Percentiles rank a stretch among this genome's conserved stretches.
phyloP scores from a whole-genome alignment of 1,140 invertebrate genomes.

The Drosophila asahinai region DNA sequence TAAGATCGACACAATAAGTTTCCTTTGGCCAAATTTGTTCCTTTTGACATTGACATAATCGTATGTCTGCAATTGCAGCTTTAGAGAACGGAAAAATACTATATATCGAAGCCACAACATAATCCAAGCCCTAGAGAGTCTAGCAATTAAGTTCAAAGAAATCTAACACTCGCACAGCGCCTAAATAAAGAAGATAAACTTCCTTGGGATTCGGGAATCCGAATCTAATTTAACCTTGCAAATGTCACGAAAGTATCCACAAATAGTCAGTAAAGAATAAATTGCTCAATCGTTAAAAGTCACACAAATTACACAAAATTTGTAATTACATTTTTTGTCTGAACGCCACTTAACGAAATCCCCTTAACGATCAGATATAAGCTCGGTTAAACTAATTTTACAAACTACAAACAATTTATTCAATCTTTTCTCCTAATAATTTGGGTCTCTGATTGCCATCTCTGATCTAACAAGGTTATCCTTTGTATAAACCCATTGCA shows the following conservation, averaged over 20 bases:
- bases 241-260: not conserved
- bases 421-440: not conserved
- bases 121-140: constrained; percentile 48
- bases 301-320: not conserved
- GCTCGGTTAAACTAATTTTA: not conserved
- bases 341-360: not conserved
- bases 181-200: constrained; percentile 19
- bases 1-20: constrained; percentile 66
- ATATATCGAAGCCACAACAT: constrained; percentile 50
- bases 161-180: constrained; percentile 50
- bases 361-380: not conserved
- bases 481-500: not conserved
- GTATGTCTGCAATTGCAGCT: constrained; percentile 62
- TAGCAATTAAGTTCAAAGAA: constrained; percentile 53
- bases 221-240: constrained; percentile 35
- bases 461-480: not conserved
- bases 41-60: constrained; percentile 60
- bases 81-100: constrained; percentile 52
- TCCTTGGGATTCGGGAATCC: not conserved
- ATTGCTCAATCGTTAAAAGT: constrained; percentile 28
- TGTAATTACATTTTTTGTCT: constrained; percentile 4
- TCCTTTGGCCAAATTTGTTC: constrained; percentile 78
- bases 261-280: constrained; percentile 3
- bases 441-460: not conserved
- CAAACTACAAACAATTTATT: not conserved